Conservation (phyloP, 1,140 invertebrate species). For the Drosophila murphyi region DNA sequence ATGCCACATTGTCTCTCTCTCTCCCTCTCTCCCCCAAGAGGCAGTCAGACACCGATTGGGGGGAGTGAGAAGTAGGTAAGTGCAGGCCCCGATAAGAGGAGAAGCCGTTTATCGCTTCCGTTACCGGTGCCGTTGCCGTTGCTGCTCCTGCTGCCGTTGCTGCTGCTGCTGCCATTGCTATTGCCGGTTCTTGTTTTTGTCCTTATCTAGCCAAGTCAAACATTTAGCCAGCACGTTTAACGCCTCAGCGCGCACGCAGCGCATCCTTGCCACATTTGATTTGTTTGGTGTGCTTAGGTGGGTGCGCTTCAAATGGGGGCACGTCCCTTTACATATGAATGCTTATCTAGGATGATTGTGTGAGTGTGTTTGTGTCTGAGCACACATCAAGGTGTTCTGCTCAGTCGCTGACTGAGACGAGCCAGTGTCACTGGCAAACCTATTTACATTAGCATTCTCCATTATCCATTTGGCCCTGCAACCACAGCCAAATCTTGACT, state of each 20-base stretch:
- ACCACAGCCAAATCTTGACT: neutral
- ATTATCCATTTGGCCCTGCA: conserved; percentile 31
- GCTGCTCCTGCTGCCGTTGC: neutral
- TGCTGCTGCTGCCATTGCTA: neutral
- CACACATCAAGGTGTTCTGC: conserved; percentile 1
- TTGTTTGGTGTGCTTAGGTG: conserved; percentile 58
- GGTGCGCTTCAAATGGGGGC: conserved; percentile 22
- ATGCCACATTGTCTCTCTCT: neutral
- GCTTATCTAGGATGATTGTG: conserved; percentile 17
- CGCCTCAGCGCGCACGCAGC: conserved; percentile 47
- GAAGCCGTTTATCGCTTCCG: conserved; percentile 7
- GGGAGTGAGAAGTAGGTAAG: no score
- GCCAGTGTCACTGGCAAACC: conserved; percentile 14
- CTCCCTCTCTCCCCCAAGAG: no score
- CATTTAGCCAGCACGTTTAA: conserved; percentile 68
- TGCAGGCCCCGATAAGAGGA: conserved; percentile 3
- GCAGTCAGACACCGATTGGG: no score
- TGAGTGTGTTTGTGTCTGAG: neutral
- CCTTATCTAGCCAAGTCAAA: conserved; percentile 41
- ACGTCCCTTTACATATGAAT: conserved; percentile 20
- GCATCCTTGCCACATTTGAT: conserved; percentile 60
- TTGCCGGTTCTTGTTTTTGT: neutral
- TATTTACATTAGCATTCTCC: conserved; percentile 32
- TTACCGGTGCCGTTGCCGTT: neutral
- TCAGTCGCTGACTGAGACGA: conserved; percentile 3